These are phyloP conservation scores for Paracentrotus lividus DNA, from an alignment of 53 echinoderm and acorn worm species.

Conservation along the genomic window DNA sequence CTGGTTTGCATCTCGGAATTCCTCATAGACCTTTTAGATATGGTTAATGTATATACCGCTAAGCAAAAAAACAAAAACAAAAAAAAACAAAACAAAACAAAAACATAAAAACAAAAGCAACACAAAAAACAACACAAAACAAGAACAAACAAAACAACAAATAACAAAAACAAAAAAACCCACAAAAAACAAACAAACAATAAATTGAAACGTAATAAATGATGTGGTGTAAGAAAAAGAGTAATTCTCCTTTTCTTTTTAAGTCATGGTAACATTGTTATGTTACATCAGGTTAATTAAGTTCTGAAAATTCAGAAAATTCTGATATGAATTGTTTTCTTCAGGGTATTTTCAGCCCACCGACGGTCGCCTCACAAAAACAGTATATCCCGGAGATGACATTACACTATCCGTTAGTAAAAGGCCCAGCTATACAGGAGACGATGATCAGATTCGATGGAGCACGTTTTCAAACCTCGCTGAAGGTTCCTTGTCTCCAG, in stretches of 20 bases:
- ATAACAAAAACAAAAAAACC: background rate
- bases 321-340: background rate
- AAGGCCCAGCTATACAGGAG: background rate
- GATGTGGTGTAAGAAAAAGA: background rate
- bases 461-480: conserved; percentile 30
- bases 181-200: background rate
- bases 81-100: no score
- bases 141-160: background rate
- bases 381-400: conserved; percentile 4
- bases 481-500: conserved; percentile 46
- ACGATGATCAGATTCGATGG: background rate
- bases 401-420: conserved; percentile 29
- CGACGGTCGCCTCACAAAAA: conserved; percentile 30
- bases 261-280: no score
- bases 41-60: no score
- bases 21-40: no score
- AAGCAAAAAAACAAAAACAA: no score
- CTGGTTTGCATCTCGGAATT: no score
- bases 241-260: background rate
- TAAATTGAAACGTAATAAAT: background rate
- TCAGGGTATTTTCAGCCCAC: conserved; percentile 39
- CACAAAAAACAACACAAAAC: no score
- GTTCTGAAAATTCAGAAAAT: no score
- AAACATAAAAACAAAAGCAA: no score
- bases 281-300: no score